A percentile compares a stretch with the other conserved stretches of the same genome.
phyloP scores from a whole-genome alignment of 2,888 invertebrate species.

The Heterodera filipjevi region DNA sequence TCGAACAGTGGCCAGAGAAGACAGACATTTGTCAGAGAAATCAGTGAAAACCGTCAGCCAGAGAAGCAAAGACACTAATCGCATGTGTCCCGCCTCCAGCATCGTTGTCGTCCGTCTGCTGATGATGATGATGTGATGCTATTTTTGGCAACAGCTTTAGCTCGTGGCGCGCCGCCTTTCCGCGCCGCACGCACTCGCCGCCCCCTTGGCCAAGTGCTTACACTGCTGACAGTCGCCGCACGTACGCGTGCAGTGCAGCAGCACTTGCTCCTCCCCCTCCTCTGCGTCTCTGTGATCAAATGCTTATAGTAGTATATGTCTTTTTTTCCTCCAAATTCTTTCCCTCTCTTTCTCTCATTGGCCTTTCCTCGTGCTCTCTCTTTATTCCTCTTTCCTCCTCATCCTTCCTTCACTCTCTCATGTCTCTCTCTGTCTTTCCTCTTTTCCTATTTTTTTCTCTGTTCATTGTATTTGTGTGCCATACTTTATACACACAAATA shows the following conservation, averaged over 20 bases:
- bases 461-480: too few relatives aligned
- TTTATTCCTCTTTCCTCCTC: not conserved
- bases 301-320: not conserved
- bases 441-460: not conserved
- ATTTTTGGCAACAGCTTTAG: not conserved
- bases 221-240: not conserved
- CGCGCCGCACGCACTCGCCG: not conserved
- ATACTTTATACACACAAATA: too few relatives aligned
- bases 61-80: not conserved
- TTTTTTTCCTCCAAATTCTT: not conserved
- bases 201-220: not conserved
- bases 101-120: too few relatives aligned
- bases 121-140: too few relatives aligned
- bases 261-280: not conserved
- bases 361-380: not conserved
- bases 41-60: too few relatives aligned
- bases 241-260: not conserved
- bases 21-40: not conserved
- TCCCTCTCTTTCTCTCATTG: not conserved
- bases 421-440: not conserved
- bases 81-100: too few relatives aligned
- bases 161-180: not conserved
- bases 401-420: not conserved
- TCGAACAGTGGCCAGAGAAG: not conserved
- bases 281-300: conserved; percentile 7